phyloP scores from a whole-genome alignment of 2,113 vertebrate species.

The Sciurus niger region DNA sequence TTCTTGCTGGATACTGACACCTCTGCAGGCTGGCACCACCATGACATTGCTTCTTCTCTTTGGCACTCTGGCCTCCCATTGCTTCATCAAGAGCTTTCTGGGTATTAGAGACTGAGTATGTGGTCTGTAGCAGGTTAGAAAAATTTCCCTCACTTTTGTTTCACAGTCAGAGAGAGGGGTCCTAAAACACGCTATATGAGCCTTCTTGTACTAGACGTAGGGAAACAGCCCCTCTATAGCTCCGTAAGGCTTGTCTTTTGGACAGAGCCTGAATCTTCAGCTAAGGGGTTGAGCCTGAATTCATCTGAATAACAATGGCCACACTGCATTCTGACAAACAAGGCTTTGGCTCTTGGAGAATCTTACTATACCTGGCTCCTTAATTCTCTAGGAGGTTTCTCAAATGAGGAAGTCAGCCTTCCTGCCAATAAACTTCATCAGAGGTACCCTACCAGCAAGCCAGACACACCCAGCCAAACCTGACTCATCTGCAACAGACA shows the following conservation, averaged over 20 bases:
- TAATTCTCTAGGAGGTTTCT: not conserved
- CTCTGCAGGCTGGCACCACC: not conserved
- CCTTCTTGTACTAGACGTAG: not conserved
- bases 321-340: not conserved
- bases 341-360: not conserved
- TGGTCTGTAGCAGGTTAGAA: not conserved
- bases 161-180: not conserved
- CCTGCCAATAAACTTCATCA: not conserved
- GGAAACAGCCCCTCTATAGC: not conserved
- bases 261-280: not conserved
- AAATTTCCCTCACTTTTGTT: not conserved
- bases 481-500: not conserved
- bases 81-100: not conserved
- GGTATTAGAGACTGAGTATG: not conserved
- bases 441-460: not conserved
- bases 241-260: not conserved
- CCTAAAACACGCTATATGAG: not conserved
- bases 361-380: not conserved
- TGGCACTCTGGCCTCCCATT: not conserved
- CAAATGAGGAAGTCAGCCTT: not conserved
- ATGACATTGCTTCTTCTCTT: not conserved
- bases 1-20: not conserved
- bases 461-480: not conserved
- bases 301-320: not conserved
- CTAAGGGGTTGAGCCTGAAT: not conserved